Conservation (phyloP, 2,888 invertebrate genomes). For the Caenorhabditis japonica region DNA sequence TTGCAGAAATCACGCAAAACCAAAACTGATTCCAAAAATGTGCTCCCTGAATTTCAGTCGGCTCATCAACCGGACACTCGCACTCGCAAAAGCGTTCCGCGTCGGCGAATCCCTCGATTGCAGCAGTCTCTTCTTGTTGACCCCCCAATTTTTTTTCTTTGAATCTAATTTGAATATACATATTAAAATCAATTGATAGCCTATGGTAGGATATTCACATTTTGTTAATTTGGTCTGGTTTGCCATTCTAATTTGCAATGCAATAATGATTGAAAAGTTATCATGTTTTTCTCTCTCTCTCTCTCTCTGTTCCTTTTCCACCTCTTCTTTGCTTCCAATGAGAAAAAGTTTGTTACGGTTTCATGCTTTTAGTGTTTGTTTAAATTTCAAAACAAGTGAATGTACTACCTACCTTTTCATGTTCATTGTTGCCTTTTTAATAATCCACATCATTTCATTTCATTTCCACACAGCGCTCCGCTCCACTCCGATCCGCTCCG, state of each 20-base stretch:
- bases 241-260: background rate
- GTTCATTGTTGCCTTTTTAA: slow-evolving; percentile 27
- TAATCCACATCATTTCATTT: too few species aligned
- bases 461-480: background rate
- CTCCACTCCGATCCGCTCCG: background rate
- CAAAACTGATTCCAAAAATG: slow-evolving; percentile 19
- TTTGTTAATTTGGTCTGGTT: background rate
- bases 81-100: slow-evolving; percentile 33
- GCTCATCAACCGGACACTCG: background rate
- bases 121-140: slow-evolving; percentile 2
- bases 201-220: slow-evolving; percentile 43
- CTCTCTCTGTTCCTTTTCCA: background rate
- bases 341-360: slow-evolving; percentile 28
- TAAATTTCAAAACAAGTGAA: too few species aligned
- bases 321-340: background rate
- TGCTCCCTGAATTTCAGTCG: slow-evolving; percentile 12
- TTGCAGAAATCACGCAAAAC: slow-evolving; percentile 44
- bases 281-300: slow-evolving; percentile 24
- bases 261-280: slow-evolving; percentile 21
- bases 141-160: slow-evolving; percentile 8
- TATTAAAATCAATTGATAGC: too few species aligned
- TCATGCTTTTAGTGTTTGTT: slow-evolving; percentile 16
- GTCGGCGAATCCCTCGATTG: slow-evolving; percentile 33
- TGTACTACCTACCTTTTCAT: too few species aligned
- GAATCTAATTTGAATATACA: background rate